Evolutionary conservation across 2,113 vertebrate genomes (phyloP).

Genomic region (Abramis brama): DNA sequence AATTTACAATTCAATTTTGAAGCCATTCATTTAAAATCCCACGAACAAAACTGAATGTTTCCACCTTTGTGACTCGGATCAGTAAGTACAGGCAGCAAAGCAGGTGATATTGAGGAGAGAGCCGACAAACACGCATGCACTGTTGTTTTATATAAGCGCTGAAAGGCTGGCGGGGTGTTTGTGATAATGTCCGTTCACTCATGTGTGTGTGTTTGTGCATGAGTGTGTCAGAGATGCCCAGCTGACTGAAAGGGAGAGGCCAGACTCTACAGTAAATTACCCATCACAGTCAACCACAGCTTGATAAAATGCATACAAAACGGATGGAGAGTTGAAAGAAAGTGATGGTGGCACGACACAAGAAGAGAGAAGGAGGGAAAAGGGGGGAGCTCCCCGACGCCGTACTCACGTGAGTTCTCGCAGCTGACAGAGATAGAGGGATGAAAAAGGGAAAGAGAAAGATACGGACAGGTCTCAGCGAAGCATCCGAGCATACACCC

Average conservation of each 20-base stretch:
- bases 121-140: background rate
- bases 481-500: slow-evolving; percentile 29
- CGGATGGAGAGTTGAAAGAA: slow-evolving; percentile 3
- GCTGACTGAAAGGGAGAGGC: slow-evolving; percentile 40
- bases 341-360: background rate
- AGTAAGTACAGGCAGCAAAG: background rate
- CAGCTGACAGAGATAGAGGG: slow-evolving; percentile 35
- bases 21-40: background rate
- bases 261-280: slow-evolving; percentile 54
- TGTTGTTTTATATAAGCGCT: slow-evolving; percentile 39
- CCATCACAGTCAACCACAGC: slow-evolving; percentile 20
- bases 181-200: background rate
- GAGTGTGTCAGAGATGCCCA: slow-evolving; percentile 24
- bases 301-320: background rate
- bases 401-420: slow-evolving; percentile 55
- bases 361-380: slow-evolving; percentile 5
- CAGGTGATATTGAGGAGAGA: too few relatives aligned
- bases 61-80: background rate
- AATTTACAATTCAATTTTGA: background rate
- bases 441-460: slow-evolving; percentile 1
- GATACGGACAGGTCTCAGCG: slow-evolving; percentile 17
- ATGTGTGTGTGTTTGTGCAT: background rate
- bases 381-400: slow-evolving; percentile 31
- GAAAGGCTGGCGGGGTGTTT: slow-evolving; percentile 11
- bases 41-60: background rate